phyloP scores from a whole-genome alignment of 2,888 invertebrate species.

The Drosophila mettleri region DNA sequence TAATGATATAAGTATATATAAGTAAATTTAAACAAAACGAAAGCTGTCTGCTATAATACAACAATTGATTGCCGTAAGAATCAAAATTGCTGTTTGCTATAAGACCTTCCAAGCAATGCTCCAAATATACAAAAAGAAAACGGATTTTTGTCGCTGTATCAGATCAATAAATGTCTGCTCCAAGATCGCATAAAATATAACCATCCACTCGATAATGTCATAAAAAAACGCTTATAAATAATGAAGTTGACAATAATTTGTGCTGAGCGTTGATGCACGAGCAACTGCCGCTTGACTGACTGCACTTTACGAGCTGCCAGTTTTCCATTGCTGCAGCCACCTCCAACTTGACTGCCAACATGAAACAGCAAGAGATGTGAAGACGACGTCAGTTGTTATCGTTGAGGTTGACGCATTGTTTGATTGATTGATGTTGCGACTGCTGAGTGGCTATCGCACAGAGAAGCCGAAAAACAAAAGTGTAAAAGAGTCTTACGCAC shows the following conservation, averaged over 20 bases:
- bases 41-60: not conserved
- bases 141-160: not conserved
- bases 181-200: constrained; percentile 9
- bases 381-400: constrained; percentile 41
- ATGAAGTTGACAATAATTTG: constrained; percentile 70
- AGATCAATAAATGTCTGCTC: not conserved
- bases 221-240: constrained; percentile 63
- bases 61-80: too few species aligned
- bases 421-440: constrained; percentile 74
- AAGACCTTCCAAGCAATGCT: not conserved
- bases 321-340: constrained; percentile 30
- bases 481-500: constrained; percentile 4
- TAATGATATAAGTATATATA: too few species aligned
- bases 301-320: constrained; percentile 69
- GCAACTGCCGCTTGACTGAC: constrained; percentile 42
- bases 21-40: not conserved
- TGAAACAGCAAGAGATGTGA: not conserved
- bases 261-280: constrained; percentile 34
- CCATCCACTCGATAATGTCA: constrained; percentile 15
- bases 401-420: constrained; percentile 45
- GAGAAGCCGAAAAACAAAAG: not conserved
- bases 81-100: not conserved
- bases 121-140: not conserved
- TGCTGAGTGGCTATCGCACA: constrained; percentile 32
- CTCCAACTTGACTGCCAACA: constrained; percentile 1